A percentile compares a stretch with the other conserved stretches of the same genome.
Conservation (phyloP, 2,797 vertebrate genomes). For the Lophotriccus pileatus region DNA sequence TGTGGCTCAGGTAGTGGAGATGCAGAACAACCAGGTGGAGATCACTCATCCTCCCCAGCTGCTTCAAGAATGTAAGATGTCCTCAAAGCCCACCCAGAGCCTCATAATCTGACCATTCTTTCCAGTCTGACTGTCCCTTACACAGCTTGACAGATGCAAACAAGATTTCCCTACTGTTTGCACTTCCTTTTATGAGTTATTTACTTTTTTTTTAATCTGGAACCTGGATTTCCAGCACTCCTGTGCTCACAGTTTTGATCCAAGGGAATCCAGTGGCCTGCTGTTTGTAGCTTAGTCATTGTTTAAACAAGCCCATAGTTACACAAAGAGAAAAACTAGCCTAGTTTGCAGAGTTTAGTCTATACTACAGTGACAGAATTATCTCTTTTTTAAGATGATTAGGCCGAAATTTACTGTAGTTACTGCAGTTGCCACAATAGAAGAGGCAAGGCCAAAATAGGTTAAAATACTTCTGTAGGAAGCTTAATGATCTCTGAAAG, state of each 20-base stretch:
- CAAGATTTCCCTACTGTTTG: slow-evolving; percentile 1
- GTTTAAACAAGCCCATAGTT: background rate
- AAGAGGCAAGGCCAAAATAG: background rate
- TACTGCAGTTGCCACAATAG: background rate
- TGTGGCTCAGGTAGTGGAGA: background rate
- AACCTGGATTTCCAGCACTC: background rate
- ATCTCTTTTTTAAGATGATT: background rate
- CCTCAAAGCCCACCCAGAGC: background rate
- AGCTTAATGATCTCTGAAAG: background rate
- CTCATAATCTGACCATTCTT: background rate
- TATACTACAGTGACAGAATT: background rate
- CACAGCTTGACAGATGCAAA: background rate
- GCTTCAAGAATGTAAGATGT: background rate
- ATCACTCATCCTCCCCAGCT: background rate
- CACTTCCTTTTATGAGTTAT: slow-evolving; percentile 5
- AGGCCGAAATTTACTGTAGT: background rate
- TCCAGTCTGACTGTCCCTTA: background rate
- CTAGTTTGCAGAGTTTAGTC: background rate
- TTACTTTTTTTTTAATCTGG: background rate
- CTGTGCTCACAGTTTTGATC: background rate
- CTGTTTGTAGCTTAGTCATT: background rate
- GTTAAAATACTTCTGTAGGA: background rate
- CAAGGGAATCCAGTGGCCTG: background rate
- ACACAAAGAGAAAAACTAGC: background rate
- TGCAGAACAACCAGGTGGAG: background rate